Base-by-base conservation (phyloP, 2,113 vertebrate species). In the Calyptomena viridis region DNA sequence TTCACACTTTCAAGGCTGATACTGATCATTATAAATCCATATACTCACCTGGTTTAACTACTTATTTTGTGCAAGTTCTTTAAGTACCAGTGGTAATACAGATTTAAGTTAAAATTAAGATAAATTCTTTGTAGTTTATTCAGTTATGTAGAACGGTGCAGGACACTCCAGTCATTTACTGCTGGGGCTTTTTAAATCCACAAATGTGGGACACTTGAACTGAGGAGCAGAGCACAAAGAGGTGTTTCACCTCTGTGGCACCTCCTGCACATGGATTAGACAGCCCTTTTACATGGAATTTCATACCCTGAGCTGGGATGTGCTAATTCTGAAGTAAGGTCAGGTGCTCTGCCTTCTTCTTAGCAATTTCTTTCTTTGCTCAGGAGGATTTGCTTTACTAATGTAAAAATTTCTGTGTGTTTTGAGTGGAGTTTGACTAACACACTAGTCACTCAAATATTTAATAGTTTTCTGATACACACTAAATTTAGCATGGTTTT, bases 231-330 rank as follows among this genome's bases (percentile, higher is more conserved):
- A 66, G 39, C n/a, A 53, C 39, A 72, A 28, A 60, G 6, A 21
- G 4, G 1, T 3, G 7, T 28, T 40, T 23, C 37, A 14, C 13
- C 37, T 63, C 25, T 68, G 24, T 20, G 52, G 12, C 39, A 66
- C 7, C 12, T 8, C 52, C 63, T 35, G 42, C 30, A 7, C 15
- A 21, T 8, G 10, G 14, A 15, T 33, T 35, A 22, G 15, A 39
- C 0, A 1, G 8, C 8, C 5, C 49, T 50, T 14, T 4, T 58
- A 21, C 0, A 7, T 21, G 22, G 30, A 37, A 59, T 35, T 46
- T 56, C 12, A 1, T 33, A 12, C 33, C 46, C 44, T 47, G 39
- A 71, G n/a, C 50, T 66, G 46, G n/a, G 27, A 53, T 20, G 3
- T 73, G 17, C 35, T 84, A 52, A 25, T 14, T 73, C 11, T 39